Percentiles rank a stretch among this genome's conserved stretches.
phyloP scores from a whole-genome alignment of 2,113 vertebrate species.

The Periophthalmus modestus region DNA sequence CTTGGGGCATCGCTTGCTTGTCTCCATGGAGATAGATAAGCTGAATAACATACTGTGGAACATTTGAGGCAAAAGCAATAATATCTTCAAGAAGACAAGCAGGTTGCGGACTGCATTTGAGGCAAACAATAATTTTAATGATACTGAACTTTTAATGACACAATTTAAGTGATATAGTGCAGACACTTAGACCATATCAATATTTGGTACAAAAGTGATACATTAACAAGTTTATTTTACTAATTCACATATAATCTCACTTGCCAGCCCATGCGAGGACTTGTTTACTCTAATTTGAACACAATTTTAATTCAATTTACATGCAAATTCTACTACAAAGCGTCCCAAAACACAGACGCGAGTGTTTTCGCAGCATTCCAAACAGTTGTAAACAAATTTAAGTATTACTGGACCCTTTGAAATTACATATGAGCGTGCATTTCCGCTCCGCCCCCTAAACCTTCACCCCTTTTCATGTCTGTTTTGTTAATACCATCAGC shows the following conservation, averaged over 20 bases:
- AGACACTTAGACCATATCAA: no score
- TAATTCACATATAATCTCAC: neutral
- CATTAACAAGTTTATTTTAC: no score
- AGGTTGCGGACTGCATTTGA: no score
- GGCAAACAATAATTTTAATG: no score
- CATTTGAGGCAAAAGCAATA: no score
- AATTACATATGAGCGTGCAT: conserved; percentile 25
- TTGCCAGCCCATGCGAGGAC: neutral
- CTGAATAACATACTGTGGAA: no score
- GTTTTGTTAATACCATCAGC: conserved; percentile 64
- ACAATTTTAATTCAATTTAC: neutral
- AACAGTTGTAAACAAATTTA: conserved; percentile 25
- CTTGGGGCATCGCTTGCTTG: no score
- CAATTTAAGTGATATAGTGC: no score
- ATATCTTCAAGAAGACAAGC: no score
- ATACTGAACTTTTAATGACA: neutral
- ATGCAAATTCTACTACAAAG: neutral
- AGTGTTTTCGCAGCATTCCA: neutral
- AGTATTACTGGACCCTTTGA: conserved; percentile 25
- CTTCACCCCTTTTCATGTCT: conserved; percentile 54
- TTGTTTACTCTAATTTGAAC: neutral
- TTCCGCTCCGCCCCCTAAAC: conserved; percentile 63
- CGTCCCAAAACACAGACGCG: neutral
- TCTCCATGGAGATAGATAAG: no score
- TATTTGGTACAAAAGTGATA: no score